A percentile compares a stretch with the other conserved stretches of the same genome.
phyloP scores from a whole-genome alignment of 2,888 invertebrate species.

The Megalurothrips usitatus region DNA sequence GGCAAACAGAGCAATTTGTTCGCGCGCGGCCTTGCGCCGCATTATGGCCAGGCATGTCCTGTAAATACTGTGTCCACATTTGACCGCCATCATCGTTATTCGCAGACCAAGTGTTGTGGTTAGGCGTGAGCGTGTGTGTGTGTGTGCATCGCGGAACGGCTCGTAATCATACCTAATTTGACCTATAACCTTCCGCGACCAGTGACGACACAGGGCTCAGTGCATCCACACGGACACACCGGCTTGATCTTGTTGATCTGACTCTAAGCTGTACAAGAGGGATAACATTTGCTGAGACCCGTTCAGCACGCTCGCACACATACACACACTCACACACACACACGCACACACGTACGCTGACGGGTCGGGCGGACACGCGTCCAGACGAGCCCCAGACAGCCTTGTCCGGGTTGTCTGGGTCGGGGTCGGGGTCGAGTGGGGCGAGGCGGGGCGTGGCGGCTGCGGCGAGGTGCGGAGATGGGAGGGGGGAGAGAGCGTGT shows the following conservation, averaged over 20 bases:
- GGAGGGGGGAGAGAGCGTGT: background rate
- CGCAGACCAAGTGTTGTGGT: background rate
- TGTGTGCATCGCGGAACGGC: background rate
- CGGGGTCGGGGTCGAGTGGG: background rate
- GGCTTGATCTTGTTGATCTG: too few species aligned
- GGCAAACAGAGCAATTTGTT: constrained; percentile 16
- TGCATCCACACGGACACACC: too few species aligned
- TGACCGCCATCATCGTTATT: constrained; percentile 8
- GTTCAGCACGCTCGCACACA: too few species aligned
- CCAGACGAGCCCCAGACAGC: constrained; percentile 18
- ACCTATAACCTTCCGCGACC: too few species aligned
- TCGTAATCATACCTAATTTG: too few species aligned
- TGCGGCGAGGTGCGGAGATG: background rate
- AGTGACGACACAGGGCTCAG: too few species aligned
- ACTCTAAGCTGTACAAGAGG: too few species aligned
- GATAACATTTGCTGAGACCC: too few species aligned
- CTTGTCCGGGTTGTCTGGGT: constrained; percentile 20
- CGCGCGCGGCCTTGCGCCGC: background rate
- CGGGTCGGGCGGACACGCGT: background rate
- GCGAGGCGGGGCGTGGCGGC: background rate
- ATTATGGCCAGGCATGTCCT: background rate
- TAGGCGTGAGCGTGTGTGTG: background rate
- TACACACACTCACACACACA: background rate
- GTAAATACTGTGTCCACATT: background rate
- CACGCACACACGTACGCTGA: background rate